A percentile compares a stretch with the other conserved stretches of the same genome.
Evolutionary conservation across 2,113 vertebrate genomes (phyloP).

Genomic region (Genyomyrus donnyi): DNA sequence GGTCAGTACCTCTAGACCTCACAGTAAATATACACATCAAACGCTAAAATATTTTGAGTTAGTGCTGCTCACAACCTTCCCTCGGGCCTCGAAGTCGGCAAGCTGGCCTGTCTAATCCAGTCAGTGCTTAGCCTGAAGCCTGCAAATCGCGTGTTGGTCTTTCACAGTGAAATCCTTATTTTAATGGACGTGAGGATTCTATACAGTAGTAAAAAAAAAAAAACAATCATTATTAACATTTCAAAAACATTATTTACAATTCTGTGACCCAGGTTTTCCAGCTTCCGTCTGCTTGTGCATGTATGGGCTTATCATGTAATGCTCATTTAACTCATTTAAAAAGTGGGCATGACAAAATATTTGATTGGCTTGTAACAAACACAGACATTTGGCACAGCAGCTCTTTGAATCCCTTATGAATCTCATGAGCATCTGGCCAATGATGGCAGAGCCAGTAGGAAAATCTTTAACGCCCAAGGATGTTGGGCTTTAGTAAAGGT

Average conservation of each 20-base stretch:
- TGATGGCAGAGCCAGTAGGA: neutral
- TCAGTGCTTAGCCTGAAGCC: neutral
- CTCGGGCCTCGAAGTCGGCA: neutral
- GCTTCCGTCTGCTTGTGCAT: neutral
- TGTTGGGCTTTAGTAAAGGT: neutral
- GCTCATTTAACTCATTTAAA: neutral
- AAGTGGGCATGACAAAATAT: neutral
- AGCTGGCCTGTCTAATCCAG: neutral
- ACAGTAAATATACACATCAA: neutral
- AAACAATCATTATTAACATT: neutral
- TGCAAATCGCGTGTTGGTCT: neutral
- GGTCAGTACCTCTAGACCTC: neutral
- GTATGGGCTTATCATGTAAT: neutral
- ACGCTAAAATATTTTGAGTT: neutral
- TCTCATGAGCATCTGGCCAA: neutral
- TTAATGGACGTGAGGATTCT: neutral
- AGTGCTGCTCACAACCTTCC: neutral
- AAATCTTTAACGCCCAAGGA: neutral
- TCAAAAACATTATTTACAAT: neutral
- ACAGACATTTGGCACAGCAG: neutral
- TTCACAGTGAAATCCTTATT: neutral
- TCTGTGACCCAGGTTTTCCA: neutral
- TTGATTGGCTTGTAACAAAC: neutral
- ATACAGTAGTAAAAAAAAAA: neutral
- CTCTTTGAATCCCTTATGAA: neutral